Evolutionary conservation across 2,113 vertebrate species (phyloP).

Genomic region (Tachysurus vachellii): DNA sequence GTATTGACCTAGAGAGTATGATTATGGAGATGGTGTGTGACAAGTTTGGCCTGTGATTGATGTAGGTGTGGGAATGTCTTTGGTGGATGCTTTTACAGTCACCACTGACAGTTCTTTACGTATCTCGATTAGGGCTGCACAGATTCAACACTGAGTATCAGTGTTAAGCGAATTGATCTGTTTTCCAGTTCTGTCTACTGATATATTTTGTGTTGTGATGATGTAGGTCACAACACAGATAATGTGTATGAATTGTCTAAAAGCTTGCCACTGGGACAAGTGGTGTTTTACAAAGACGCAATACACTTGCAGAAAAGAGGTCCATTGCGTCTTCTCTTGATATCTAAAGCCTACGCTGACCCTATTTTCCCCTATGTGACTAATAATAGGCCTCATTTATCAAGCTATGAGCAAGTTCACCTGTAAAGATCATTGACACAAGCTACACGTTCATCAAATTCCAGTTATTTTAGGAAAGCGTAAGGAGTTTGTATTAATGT

Average conservation of each 20-base stretch:
- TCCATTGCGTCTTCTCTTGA: background rate
- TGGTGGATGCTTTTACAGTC: background rate
- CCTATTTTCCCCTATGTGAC: background rate
- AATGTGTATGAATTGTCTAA: background rate
- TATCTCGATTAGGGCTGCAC: background rate
- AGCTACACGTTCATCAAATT: background rate
- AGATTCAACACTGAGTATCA: background rate
- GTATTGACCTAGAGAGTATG: conserved; percentile 33
- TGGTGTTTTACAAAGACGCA: background rate
- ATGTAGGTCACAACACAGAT: background rate
- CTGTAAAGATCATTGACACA: background rate
- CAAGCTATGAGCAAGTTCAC: background rate
- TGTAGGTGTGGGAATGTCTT: background rate
- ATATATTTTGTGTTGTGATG: background rate
- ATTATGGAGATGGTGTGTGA: background rate
- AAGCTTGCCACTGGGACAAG: background rate
- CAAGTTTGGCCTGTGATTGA: background rate
- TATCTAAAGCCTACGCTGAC: background rate
- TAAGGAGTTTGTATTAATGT: background rate
- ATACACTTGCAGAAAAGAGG: background rate
- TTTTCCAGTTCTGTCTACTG: background rate
- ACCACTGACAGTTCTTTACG: background rate
- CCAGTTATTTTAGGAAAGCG: background rate
- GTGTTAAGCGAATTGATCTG: background rate
- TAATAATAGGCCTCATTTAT: background rate